These are phyloP conservation scores for Chelonia mydas DNA, from an alignment of 2,797 vertebrate genomes.

Conservation along the genomic window DNA sequence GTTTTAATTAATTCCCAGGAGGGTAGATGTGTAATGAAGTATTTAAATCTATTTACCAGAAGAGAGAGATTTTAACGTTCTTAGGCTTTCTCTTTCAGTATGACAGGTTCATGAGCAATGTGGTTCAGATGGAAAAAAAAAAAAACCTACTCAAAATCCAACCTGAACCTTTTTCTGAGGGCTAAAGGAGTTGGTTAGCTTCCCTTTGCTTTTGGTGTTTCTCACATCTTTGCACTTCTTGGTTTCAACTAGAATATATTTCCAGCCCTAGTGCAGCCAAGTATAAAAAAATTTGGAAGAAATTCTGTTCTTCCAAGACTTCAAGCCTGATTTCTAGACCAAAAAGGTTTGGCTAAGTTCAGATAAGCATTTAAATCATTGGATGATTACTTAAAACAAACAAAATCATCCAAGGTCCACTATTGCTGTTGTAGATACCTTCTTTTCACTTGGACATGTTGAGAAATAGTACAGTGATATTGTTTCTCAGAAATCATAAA, in stretches of 20 bases:
- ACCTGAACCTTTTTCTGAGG: background rate
- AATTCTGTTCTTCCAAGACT: background rate
- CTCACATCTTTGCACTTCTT: background rate
- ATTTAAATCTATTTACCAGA: constrained; percentile 35
- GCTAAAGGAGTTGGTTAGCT: background rate
- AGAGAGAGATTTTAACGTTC: constrained; percentile 22
- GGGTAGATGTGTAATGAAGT: background rate
- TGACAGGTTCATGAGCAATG: constrained; percentile 33
- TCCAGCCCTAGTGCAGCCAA: background rate
- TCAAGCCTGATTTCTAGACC: background rate
- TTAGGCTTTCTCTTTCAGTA: background rate
- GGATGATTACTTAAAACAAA: background rate
- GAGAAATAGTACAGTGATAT: background rate
- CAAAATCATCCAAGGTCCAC: background rate
- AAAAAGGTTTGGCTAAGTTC: background rate
- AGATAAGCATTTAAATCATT: background rate
- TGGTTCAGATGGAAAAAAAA: background rate
- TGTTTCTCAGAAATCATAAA: background rate
- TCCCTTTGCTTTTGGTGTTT: background rate
- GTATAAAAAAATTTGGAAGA: background rate
- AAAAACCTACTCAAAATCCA: constrained; percentile 10
- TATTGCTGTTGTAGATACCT: background rate
- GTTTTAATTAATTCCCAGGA: constrained; percentile 6
- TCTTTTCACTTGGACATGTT: background rate
- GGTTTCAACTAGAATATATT: background rate